Evolutionary conservation across 2,888 invertebrate genomes (phyloP).

Genomic region (Agriotes lineatus): DNA sequence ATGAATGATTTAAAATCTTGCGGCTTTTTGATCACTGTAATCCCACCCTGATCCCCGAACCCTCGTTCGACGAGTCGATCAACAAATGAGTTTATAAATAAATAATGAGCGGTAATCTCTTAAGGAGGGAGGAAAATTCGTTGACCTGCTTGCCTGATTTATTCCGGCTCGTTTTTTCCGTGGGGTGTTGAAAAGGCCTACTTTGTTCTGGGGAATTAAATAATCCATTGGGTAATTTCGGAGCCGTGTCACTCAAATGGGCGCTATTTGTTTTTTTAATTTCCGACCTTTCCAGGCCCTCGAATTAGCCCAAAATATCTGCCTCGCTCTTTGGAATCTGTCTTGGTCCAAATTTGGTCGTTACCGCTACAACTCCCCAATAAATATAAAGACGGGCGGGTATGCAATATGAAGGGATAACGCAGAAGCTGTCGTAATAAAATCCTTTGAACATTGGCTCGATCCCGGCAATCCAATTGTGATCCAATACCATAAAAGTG

Average conservation of each 20-base stretch:
- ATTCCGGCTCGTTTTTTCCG: slow-evolving; percentile 1
- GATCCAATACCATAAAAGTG: slow-evolving; percentile 46
- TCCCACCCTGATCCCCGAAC: slow-evolving; percentile 14
- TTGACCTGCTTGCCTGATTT: slow-evolving; percentile 30
- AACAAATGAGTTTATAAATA: slow-evolving; percentile 34
- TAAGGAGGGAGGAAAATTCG: slow-evolving; percentile 8
- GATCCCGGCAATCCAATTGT: slow-evolving; percentile 42
- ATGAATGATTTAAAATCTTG: slow-evolving; percentile 29
- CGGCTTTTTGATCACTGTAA: slow-evolving; percentile 25
- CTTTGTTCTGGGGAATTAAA: not conserved
- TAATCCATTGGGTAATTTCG: slow-evolving; percentile 1
- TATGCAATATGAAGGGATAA: slow-evolving; percentile 24
- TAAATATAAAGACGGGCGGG: slow-evolving; percentile 2
- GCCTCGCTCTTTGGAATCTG: slow-evolving; percentile 4
- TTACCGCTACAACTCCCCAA: slow-evolving; percentile 1
- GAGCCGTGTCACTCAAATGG: not conserved
- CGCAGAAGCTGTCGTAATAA: slow-evolving; percentile 33
- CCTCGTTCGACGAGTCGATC: slow-evolving; percentile 25
- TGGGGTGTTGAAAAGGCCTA: slow-evolving; percentile 7
- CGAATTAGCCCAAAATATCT: not conserved
- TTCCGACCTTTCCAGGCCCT: not conserved
- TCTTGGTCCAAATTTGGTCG: slow-evolving; percentile 8
- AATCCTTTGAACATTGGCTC: slow-evolving; percentile 35
- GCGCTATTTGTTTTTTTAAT: not conserved
- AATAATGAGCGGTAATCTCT: slow-evolving; percentile 28